These are phyloP conservation scores for Porites lutea DNA, from an alignment of 64 coral and sea anemone species.

Conservation along the genomic window DNA sequence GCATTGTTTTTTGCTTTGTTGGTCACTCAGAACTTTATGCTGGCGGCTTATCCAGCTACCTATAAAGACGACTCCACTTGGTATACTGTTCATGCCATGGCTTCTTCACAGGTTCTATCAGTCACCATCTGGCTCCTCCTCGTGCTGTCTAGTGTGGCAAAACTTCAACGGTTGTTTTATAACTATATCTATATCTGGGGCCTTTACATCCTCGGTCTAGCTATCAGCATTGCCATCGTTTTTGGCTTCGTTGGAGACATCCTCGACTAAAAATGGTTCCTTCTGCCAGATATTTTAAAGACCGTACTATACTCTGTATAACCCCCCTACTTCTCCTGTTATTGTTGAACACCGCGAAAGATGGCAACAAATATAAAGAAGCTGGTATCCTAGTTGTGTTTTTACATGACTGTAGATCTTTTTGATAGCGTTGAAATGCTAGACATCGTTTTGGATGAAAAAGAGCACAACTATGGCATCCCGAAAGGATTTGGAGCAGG, in stretches of 20 bases:
- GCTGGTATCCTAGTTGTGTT: background rate
- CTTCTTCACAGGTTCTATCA: background rate
- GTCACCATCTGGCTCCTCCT: background rate
- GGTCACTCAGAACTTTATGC: background rate
- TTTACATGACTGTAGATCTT: slow-evolving; percentile 32
- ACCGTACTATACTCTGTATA: slow-evolving; percentile 21
- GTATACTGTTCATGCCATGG: background rate
- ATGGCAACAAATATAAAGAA: background rate
- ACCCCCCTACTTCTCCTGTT: slow-evolving; percentile 26
- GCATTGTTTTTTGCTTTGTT: background rate
- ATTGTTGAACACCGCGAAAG: slow-evolving; percentile 4
- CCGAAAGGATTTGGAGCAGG: background rate
- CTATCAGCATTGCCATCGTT: background rate
- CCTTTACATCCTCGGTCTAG: background rate
- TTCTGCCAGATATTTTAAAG: slow-evolving; percentile 57
- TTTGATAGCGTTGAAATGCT: slow-evolving; percentile 68
- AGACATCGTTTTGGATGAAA: slow-evolving; percentile 37
- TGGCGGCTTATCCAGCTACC: background rate
- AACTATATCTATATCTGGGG: slow-evolving; percentile 13
- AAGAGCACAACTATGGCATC: background rate
- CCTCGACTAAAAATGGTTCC: slow-evolving; percentile 4
- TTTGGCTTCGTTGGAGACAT: slow-evolving; percentile 21
- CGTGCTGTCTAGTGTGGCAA: background rate
- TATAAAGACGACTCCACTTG: background rate
- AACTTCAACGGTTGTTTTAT: background rate